Evolutionary conservation across 92 coral and sea anemone species (phyloP), one percentile per base, ranked within the genome.

Genomic region (Hydrozoanthus gracilis): DNA sequence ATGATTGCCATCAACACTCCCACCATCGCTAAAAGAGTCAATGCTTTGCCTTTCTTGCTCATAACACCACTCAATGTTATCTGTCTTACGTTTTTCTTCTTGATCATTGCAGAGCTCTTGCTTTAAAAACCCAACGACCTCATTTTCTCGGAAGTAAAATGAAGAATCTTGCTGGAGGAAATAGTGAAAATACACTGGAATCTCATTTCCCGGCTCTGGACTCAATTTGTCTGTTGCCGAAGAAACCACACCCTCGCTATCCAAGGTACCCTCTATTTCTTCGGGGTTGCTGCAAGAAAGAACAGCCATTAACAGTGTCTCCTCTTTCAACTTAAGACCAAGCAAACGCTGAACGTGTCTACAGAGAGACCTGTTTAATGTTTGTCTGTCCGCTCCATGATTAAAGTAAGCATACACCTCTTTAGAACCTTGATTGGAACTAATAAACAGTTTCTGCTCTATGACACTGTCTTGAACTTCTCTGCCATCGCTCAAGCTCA

Each of bases 121-220:
- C 62, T 50, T 90, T 58, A 89, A 89, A 67, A 49, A 95, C 9
- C 94, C 98, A 14, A 95, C 98, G n/a, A 70, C 86, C 82, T 95
- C 98, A 3, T 89, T 89, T 15, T 58, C 71, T 58, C 95, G 95
- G 67, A 95, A 95, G 20, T 79, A 84, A 51, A 95, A 94, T 68
- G 88, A 87, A 51, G 75, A 90, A 65, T 66, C 83, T 65, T 93
- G 97, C 64, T 78, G 73, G 3, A 92, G 91, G 62, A 88, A 93
- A 39, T 76, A 65, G 8, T 95, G 93, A 5, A 90, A 77, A 35
- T 92, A 88, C 18, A 75, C 77, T 1, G 94, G 95, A 47, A 92
- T 62, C 44, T 71, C 91, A 4, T 89, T 54, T 17, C 98, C 98
- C n/a, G 86, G 84, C 35, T 83, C 86, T 39, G 60, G 7, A 10